Conservation (phyloP, 1,140 invertebrate genomes). For the Arctopsyche grandis region DNA sequence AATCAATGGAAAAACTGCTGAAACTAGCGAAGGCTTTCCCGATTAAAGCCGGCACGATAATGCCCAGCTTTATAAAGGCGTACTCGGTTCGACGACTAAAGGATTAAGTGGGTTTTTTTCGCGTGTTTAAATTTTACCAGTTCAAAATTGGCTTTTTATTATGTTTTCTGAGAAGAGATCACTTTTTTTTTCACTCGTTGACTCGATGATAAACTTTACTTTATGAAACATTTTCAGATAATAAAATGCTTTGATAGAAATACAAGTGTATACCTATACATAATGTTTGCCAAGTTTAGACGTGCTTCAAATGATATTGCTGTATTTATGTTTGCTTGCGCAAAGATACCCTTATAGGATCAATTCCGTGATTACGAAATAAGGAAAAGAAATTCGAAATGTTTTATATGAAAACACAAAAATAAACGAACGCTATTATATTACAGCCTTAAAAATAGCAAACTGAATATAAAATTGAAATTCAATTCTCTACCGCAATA, state of each 20-base stretch:
- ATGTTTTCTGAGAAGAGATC: too few species aligned
- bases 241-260: background rate
- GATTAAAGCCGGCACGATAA: background rate
- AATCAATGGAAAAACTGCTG: conserved; percentile 7
- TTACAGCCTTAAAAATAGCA: too few species aligned
- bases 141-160: background rate
- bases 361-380: too few species aligned
- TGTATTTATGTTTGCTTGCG: too few species aligned
- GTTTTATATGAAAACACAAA: too few species aligned
- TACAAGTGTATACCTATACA: background rate
- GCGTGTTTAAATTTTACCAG: background rate
- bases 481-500: too few species aligned
- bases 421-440: too few species aligned
- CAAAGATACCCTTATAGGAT: too few species aligned
- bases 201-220: background rate
- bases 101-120: conserved; percentile 13
- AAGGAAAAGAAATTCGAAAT: too few species aligned
- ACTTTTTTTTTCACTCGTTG: background rate
- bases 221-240: background rate
- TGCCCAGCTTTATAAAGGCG: background rate
- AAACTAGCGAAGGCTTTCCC: conserved; percentile 1
- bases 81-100: conserved; percentile 2
- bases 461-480: too few species aligned
- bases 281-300: background rate
- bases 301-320: too few species aligned